phyloP scores from a whole-genome alignment of 1,140 invertebrate species.

The Andrena cerasifolii region DNA sequence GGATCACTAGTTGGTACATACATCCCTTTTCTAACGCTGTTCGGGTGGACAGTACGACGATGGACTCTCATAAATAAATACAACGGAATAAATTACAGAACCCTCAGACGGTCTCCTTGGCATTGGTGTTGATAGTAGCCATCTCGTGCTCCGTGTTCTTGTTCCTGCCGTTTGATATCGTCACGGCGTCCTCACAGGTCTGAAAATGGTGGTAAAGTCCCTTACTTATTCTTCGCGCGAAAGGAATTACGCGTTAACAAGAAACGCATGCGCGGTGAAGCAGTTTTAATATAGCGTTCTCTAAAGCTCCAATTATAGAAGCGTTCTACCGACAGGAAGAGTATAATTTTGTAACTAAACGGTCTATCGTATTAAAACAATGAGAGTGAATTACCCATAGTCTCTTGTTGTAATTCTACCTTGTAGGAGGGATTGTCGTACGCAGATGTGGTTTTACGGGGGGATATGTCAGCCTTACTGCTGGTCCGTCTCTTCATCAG shows the following conservation, averaged over 20 bases:
- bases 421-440: slow-evolving; percentile 97
- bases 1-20: too few species aligned
- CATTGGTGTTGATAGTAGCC: slow-evolving; percentile 73
- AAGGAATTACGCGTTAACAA: too few species aligned
- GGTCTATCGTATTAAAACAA: slow-evolving; percentile 63
- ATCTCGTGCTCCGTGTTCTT: slow-evolving; percentile 78
- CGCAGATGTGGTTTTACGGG: slow-evolving; percentile 89
- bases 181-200: slow-evolving; percentile 78
- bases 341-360: background rate
- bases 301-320: too few species aligned
- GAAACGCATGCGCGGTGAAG: too few species aligned
- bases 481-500: slow-evolving; percentile 88
- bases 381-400: slow-evolving; percentile 88
- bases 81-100: slow-evolving; percentile 70
- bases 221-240: too few species aligned
- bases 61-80: slow-evolving; percentile 65
- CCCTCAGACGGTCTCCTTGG: slow-evolving; percentile 73
- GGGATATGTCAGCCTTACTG: slow-evolving; percentile 84
- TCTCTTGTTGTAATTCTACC: slow-evolving; percentile 95
- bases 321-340: too few species aligned
- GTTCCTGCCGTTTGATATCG: slow-evolving; percentile 74
- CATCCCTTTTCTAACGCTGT: slow-evolving; percentile 34
- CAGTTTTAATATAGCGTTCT: too few species aligned
- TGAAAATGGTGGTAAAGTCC: slow-evolving; percentile 56
- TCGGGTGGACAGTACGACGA: slow-evolving; percentile 51